Percentiles rank a stretch among this genome's conserved stretches.
Evolutionary conservation across 1,140 invertebrate species (phyloP).

Genomic region (Apolygus lucorum): DNA sequence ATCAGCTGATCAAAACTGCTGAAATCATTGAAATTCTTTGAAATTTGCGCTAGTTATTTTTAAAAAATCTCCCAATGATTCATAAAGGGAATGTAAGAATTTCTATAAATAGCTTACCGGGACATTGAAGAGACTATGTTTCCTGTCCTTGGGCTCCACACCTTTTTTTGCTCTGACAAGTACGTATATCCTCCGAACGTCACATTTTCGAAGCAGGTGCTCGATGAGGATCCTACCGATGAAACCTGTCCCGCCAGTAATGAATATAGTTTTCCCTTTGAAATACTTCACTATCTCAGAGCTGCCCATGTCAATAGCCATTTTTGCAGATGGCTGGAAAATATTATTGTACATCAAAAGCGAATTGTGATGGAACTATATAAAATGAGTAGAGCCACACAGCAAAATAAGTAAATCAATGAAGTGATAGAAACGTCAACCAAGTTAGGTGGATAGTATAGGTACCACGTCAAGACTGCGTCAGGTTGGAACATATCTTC

Average conservation of each 20-base stretch:
- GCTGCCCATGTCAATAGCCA: neutral
- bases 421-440: neutral
- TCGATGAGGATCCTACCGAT: constrained; percentile 72
- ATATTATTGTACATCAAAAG: neutral
- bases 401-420: neutral
- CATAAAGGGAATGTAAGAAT: too few relatives aligned
- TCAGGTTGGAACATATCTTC: too few relatives aligned
- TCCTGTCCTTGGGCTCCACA: constrained; percentile 56
- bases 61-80: too few relatives aligned
- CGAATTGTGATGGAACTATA: neutral
- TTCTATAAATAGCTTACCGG: too few relatives aligned
- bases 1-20: too few relatives aligned
- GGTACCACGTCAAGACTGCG: too few relatives aligned
- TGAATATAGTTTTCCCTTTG: constrained; percentile 47
- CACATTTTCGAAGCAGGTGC: constrained; percentile 69
- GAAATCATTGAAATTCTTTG: too few relatives aligned
- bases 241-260: constrained; percentile 73
- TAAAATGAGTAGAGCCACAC: neutral
- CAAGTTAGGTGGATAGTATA: neutral
- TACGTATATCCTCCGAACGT: constrained; percentile 64
- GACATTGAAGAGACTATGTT: constrained; percentile 60
- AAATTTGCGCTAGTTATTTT: too few relatives aligned
- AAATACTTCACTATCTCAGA: constrained; percentile 33
- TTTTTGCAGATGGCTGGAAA: too few relatives aligned
- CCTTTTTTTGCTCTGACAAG: constrained; percentile 71